Evolutionary conservation across 2,797 vertebrate species (phyloP).

Genomic region (Bryconaethiops microstoma): DNA sequence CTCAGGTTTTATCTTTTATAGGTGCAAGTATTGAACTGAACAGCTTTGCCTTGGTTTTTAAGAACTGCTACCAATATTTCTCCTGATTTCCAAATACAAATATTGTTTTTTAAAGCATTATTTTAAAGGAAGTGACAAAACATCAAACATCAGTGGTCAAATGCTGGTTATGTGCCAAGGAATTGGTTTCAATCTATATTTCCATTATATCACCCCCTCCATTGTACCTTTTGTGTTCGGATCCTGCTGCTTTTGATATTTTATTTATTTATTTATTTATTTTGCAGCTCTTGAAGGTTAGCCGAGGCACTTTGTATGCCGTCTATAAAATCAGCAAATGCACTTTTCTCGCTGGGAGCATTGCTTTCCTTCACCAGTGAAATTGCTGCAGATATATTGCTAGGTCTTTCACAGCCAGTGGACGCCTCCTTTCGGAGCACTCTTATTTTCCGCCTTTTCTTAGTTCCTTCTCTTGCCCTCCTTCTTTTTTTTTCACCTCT

Average conservation of each 20-base stretch:
- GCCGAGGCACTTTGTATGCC: not conserved
- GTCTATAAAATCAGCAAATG: not conserved
- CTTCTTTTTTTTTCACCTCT: not conserved
- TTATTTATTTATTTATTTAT: conserved; percentile 1
- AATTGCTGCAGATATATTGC: conserved; percentile 33
- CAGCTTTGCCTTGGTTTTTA: too few relatives aligned
- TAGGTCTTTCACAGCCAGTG: conserved; percentile 19
- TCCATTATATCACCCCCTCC: not conserved
- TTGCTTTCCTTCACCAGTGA: conserved; percentile 13
- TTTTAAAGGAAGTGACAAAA: too few relatives aligned
- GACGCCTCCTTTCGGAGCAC: not conserved
- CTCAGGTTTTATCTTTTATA: too few relatives aligned
- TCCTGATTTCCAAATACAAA: too few relatives aligned
- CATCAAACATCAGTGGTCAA: too few relatives aligned
- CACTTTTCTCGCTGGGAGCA: conserved; percentile 16
- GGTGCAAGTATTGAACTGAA: too few relatives aligned
- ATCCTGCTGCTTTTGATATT: not conserved
- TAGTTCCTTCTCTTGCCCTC: not conserved
- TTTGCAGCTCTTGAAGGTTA: not conserved
- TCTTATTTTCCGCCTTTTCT: not conserved
- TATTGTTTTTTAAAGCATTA: too few relatives aligned
- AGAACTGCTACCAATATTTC: too few relatives aligned
- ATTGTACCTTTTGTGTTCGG: not conserved
- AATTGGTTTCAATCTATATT: conserved; percentile 9
- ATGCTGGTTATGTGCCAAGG: not conserved